Conservation (phyloP, 2,888 invertebrate species). For the Neuroscelio doddi region DNA sequence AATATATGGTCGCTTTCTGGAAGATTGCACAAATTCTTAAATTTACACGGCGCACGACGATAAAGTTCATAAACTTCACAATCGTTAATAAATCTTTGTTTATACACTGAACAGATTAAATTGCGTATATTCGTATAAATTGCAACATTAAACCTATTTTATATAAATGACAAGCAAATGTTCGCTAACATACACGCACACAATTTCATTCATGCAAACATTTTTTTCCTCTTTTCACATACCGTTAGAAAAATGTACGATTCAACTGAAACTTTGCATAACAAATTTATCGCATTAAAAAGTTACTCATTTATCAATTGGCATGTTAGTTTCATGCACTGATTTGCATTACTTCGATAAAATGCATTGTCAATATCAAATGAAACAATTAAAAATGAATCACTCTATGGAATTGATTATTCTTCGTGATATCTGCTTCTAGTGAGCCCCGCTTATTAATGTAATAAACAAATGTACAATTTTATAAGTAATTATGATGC, state of each 20-base stretch:
- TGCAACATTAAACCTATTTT: neutral
- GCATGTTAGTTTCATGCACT: too few species aligned
- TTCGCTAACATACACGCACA: neutral
- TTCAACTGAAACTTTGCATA: too few species aligned
- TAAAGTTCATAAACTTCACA: constrained; percentile 45
- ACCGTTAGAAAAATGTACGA: too few species aligned
- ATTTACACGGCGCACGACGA: constrained; percentile 33
- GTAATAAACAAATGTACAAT: neutral
- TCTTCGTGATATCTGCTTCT: too few species aligned
- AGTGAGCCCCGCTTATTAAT: too few species aligned
- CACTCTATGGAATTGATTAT: too few species aligned
- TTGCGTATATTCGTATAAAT: constrained; percentile 18
- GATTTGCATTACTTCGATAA: too few species aligned
- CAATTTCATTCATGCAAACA: neutral
- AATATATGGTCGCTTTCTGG: constrained; percentile 35
- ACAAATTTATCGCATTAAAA: too few species aligned
- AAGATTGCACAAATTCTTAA: constrained; percentile 31
- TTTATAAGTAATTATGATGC: constrained; percentile 12
- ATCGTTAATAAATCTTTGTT: constrained; percentile 39
- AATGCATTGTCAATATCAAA: too few species aligned
- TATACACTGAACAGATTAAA: constrained; percentile 37
- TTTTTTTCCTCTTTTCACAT: too few species aligned
- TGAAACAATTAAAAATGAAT: too few species aligned
- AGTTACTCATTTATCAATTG: too few species aligned
- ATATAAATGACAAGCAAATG: constrained; percentile 1